Evolutionary conservation across 2,888 invertebrate species (phyloP).

Genomic region (Tanaodytes sp.): DNA sequence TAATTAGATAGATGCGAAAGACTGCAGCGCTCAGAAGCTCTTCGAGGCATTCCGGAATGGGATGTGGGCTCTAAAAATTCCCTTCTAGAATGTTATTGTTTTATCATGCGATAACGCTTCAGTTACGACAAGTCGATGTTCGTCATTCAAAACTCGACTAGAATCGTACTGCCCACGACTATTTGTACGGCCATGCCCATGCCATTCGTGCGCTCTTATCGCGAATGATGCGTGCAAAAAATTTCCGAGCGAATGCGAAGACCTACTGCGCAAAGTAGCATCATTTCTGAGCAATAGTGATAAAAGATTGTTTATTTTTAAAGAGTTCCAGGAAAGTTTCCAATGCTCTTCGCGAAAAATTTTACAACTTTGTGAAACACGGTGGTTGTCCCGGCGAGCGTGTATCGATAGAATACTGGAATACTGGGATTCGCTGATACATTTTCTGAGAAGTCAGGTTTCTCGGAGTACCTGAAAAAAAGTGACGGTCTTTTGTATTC

Average conservation of each 20-base stretch:
- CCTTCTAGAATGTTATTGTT: slow-evolving; percentile 40
- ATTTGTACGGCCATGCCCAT: slow-evolving; percentile 2
- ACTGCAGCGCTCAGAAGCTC: slow-evolving; percentile 18
- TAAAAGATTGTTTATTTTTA: slow-evolving; percentile 8
- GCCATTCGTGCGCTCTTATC: slow-evolving; percentile 36
- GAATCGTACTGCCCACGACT: slow-evolving; percentile 7
- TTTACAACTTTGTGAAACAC: slow-evolving; percentile 6
- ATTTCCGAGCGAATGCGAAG: slow-evolving; percentile 32
- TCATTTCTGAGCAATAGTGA: slow-evolving; percentile 1
- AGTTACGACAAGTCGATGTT: slow-evolving; percentile 47
- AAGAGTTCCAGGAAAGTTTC: slow-evolving; percentile 21
- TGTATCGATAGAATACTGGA: slow-evolving; percentile 19
- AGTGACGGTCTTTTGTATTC: neutral
- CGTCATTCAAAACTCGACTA: slow-evolving; percentile 40
- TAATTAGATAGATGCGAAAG: slow-evolving; percentile 20
- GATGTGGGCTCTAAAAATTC: slow-evolving; percentile 38
- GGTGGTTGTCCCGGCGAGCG: slow-evolving; percentile 17
- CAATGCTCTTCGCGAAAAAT: slow-evolving; percentile 6
- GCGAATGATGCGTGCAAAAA: slow-evolving; percentile 21
- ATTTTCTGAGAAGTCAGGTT: neutral
- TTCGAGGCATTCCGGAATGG: slow-evolving; percentile 26
- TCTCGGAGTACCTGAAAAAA: neutral
- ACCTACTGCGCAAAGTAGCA: slow-evolving; percentile 4
- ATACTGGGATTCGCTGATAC: slow-evolving; percentile 13
- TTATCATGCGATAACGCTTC: slow-evolving; percentile 43